These are phyloP conservation scores for Orientallactaga sibirica DNA, from an alignment of 2,797 vertebrate species.

Conservation along the genomic window DNA sequence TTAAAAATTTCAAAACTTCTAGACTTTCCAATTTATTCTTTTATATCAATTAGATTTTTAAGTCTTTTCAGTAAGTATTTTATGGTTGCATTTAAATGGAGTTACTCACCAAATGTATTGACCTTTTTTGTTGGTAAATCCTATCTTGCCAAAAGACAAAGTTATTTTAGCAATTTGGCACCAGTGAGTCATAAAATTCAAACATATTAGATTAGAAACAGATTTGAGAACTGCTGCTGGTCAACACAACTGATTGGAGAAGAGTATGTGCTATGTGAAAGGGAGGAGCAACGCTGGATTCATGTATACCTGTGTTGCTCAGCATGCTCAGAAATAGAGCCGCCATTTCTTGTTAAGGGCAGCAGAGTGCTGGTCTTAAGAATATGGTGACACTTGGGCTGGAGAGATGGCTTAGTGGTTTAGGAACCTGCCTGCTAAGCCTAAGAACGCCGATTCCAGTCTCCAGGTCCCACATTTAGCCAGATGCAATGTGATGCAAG, in stretches of 20 bases:
- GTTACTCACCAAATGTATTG: neutral
- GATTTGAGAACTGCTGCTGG: neutral
- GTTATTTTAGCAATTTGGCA: neutral
- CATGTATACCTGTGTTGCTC: neutral
- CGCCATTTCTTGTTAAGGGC: neutral
- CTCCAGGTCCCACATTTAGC: too few relatives aligned
- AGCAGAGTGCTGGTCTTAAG: neutral
- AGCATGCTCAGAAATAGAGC: neutral
- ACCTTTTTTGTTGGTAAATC: neutral
- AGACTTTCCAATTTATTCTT: constrained; percentile 39
- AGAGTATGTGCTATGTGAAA: neutral
- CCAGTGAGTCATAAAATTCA: neutral
- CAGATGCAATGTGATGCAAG: too few relatives aligned
- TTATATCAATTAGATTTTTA: constrained; percentile 10
- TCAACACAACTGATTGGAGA: neutral
- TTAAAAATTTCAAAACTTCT: neutral
- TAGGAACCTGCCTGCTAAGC: too few relatives aligned
- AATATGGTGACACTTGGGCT: neutral
- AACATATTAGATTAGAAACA: neutral
- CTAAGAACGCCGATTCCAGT: too few relatives aligned
- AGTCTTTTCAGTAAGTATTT: neutral
- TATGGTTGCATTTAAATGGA: constrained; percentile 19
- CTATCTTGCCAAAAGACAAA: neutral
- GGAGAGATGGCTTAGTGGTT: too few relatives aligned
- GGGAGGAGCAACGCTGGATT: neutral